A percentile compares a stretch with the other conserved stretches of the same genome.
phyloP scores from a whole-genome alignment of 2,888 invertebrate species.

The Acanthosepion esculentum region DNA sequence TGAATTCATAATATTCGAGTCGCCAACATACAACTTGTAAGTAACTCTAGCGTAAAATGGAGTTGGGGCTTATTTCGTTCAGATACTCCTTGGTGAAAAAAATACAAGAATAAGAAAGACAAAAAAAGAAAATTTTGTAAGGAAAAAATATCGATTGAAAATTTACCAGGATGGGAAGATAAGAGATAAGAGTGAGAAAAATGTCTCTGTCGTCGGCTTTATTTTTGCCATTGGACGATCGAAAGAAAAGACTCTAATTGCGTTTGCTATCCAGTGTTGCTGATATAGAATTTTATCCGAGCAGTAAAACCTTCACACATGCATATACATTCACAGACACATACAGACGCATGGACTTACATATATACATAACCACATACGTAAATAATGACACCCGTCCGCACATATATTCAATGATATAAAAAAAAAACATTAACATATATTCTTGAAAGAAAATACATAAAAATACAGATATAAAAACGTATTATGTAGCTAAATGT shows the following conservation, averaged over 20 bases:
- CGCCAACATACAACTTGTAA: background rate
- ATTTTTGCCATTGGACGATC: conserved; percentile 16
- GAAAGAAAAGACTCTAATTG: conserved; percentile 6
- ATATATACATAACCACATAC: background rate
- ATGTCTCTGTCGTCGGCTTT: background rate
- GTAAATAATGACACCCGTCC: no score
- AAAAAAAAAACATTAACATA: no score
- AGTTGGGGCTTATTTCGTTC: background rate
- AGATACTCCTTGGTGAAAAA: background rate
- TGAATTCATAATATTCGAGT: background rate
- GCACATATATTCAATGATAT: no score
- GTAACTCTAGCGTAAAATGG: conserved; percentile 33
- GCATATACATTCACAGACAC: background rate
- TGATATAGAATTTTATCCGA: background rate
- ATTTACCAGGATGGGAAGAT: background rate
- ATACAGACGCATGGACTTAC: background rate
- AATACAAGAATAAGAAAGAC: background rate
- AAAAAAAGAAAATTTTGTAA: background rate
- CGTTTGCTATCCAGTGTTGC: background rate
- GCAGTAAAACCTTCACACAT: background rate
- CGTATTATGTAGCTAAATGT: no score
- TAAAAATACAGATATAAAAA: no score
- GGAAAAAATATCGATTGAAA: background rate
- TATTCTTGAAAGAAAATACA: no score
- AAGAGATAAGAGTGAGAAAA: background rate